Evolutionary conservation across 2,113 vertebrate genomes (phyloP), one percentile per base, ranked within the genome.

Genomic region (Tachysurus fulvidraco): DNA sequence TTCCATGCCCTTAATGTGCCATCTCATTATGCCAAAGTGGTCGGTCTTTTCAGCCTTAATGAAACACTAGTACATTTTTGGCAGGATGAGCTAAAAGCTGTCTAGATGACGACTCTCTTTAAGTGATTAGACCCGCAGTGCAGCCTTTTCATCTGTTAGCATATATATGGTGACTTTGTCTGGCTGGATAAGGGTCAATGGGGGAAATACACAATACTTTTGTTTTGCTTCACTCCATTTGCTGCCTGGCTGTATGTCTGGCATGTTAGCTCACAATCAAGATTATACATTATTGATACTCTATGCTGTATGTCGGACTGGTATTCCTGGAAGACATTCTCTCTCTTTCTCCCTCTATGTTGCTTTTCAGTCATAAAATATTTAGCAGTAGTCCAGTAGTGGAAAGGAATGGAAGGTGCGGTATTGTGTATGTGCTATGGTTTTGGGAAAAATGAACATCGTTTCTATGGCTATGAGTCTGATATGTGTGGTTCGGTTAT

Each of bases 201-300:
- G 80, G 77, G 82, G 86, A 87, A 36, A 89, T 88, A 90, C 85
- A 86, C 91, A 90, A 92, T 91, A 91, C 90, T 88, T 91, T 90
- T 83, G 91, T 87, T 89, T 64, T 13, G 89, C 92, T 88, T 89
- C 88, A 65, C 77, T 86, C 91, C 89, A 12, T 87, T 83, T 78
- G 23, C 67, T 77, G 69, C 59, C 28, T 74, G 79, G 36, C 87
- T 90, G 89, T 86, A 92, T 90, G 71, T 91, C 89, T 88, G 85
- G 87, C 86, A 88, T 91, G 90, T 92, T 80, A 90, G 91, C 91
- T 92, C 89, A 83, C 86, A 88, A 30, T 52, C 89, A 84, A 83
- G 50, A 77, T 71, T 77, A 80, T 95, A 62, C 84, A 93, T 94
- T 94, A 95, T 95, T 92, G 90, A 95, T 92, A 89, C 88, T 89